Percentiles rank a stretch among this genome's conserved stretches.
These are phyloP conservation scores for Rallus crepitans DNA, from an alignment of 2,797 vertebrate species.

Conservation along the genomic window DNA sequence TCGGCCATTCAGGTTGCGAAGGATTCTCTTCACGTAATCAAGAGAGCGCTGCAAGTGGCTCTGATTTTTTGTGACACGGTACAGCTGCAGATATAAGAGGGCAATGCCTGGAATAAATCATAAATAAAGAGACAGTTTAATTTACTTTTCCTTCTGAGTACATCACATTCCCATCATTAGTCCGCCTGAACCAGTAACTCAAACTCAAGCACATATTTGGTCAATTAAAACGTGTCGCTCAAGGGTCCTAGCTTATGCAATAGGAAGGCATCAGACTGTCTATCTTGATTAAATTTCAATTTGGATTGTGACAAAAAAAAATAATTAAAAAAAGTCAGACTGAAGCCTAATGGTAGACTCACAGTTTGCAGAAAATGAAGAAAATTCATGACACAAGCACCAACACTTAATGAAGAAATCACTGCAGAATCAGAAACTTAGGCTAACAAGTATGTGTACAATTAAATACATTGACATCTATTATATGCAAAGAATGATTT, in stretches of 20 bases:
- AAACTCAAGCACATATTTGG: neutral
- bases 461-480: neutral
- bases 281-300: neutral
- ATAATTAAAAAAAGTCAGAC: neutral
- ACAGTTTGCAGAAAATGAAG: neutral
- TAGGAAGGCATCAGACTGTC: neutral
- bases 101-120: constrained; percentile 85
- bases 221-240: neutral
- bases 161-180: neutral
- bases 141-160: neutral
- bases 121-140: neutral
- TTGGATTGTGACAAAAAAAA: neutral
- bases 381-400: neutral
- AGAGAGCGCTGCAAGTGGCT: constrained; percentile 89
- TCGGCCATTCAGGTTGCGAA: constrained; percentile 91
- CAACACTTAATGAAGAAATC: neutral
- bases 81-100: constrained; percentile 91
- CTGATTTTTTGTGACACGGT: constrained; percentile 83
- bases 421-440: neutral
- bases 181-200: neutral
- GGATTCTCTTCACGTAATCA: constrained; percentile 92
- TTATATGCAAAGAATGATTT: neutral
- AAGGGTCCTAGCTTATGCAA: neutral
- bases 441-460: neutral
- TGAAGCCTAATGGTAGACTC: neutral